phyloP scores from a whole-genome alignment of 37 sponge, comb jelly and placozoan species.

The Hormiphora californensis region DNA sequence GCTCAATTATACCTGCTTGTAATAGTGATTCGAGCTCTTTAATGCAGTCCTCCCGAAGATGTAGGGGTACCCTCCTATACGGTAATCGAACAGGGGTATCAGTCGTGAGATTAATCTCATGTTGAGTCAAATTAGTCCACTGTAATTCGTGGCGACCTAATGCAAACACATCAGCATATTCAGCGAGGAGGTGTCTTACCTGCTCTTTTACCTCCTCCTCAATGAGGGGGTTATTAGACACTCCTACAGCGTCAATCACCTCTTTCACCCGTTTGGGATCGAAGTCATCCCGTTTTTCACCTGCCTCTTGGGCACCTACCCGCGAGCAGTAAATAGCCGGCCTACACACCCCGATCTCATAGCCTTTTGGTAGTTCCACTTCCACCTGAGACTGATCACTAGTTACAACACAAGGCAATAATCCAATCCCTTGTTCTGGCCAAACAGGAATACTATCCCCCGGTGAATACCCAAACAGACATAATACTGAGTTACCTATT shows the following conservation, averaged over 20 bases:
- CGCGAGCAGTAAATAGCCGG: not conserved
- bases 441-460: too few species aligned
- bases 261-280: not conserved
- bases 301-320: not conserved
- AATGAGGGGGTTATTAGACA: not conserved
- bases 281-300: not conserved
- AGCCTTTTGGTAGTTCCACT: too few species aligned
- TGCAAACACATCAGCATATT: not conserved
- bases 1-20: slow-evolving; percentile 61
- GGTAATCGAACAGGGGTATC: slow-evolving; percentile 56
- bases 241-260: not conserved
- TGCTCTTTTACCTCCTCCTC: not conserved
- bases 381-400: too few species aligned
- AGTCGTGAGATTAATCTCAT: slow-evolving; percentile 57
- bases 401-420: too few species aligned
- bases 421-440: too few species aligned
- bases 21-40: slow-evolving; percentile 59
- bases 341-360: too few species aligned
- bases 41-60: slow-evolving; percentile 59
- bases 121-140: slow-evolving; percentile 43
- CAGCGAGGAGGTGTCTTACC: not conserved
- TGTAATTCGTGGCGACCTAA: slow-evolving; percentile 40
- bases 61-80: slow-evolving; percentile 59
- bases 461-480: too few species aligned
- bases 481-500: too few species aligned